Conservation (phyloP, 2,888 invertebrate species). For the Molorchus minor region DNA sequence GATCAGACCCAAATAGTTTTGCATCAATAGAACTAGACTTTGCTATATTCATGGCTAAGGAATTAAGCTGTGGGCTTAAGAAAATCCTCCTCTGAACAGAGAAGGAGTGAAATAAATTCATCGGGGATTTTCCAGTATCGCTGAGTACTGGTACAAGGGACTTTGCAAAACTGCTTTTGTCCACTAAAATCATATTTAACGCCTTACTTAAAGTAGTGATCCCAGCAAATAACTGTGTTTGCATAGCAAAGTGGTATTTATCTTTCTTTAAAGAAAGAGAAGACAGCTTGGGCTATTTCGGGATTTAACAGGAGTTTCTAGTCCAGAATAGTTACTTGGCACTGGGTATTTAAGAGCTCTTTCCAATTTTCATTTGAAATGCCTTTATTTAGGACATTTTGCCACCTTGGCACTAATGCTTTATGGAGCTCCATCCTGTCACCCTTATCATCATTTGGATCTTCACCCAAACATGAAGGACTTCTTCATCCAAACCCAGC, state of each 20-base stretch:
- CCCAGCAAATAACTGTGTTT: constrained; percentile 11
- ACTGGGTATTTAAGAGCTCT: constrained; percentile 8
- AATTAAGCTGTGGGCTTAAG: background rate
- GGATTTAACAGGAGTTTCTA: background rate
- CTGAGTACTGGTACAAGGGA: background rate
- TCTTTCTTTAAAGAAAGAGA: constrained; percentile 9
- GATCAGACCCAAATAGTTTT: background rate
- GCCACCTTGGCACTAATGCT: constrained; percentile 10
- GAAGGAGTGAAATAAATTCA: background rate
- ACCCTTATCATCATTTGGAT: background rate
- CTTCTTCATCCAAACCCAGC: constrained; percentile 2
- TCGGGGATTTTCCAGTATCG: background rate
- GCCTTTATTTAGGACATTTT: constrained; percentile 9
- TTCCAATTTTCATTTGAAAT: too few species aligned
- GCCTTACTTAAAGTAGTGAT: constrained; percentile 10
- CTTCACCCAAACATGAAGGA: constrained; percentile 10
- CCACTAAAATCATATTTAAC: background rate
- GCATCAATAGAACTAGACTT: background rate
- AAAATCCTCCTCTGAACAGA: background rate
- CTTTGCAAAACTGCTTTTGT: background rate
- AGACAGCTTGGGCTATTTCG: constrained; percentile 1
- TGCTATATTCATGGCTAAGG: background rate
- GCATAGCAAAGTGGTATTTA: constrained; percentile 3
- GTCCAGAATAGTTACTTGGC: background rate
- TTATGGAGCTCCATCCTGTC: background rate